phyloP scores from a whole-genome alignment of 2,888 invertebrate species.

The Cephus pygmeus region DNA sequence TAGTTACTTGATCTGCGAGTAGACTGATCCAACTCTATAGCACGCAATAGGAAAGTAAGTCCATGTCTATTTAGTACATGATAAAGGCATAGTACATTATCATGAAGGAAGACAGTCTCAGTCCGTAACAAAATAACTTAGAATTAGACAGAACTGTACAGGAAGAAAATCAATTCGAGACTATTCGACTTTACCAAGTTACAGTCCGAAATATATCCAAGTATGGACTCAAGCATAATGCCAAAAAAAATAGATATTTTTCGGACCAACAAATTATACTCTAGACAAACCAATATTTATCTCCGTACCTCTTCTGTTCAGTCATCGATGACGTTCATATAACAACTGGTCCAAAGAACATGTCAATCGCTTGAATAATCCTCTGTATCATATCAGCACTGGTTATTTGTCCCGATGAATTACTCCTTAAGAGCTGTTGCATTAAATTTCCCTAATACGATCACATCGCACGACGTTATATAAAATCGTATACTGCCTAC shows the following conservation, averaged over 20 bases:
- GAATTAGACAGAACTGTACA: not conserved
- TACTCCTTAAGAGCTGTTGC: not conserved
- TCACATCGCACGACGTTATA: not conserved
- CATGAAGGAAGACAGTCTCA: not conserved
- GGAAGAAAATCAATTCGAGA: not conserved
- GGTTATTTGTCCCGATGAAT: not conserved
- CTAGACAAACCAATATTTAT: not conserved
- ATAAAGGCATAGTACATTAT: not conserved
- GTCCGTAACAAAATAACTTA: not conserved
- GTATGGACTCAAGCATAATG: not conserved
- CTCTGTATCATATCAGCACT: not conserved
- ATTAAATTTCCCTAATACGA: not conserved
- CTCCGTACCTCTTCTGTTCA: not conserved
- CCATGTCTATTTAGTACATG: too few species aligned
- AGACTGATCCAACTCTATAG: not conserved
- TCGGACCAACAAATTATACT: not conserved
- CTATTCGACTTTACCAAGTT: not conserved
- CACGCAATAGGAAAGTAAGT: not conserved
- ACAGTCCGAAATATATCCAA: not conserved
- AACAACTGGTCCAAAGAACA: not conserved
- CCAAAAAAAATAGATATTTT: not conserved
- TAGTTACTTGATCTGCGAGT: not conserved
- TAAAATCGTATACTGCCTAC: not conserved
- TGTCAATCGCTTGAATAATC: not conserved
- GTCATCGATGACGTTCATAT: not conserved